Evolutionary conservation across 2,113 vertebrate genomes (phyloP).

Genomic region (Megaceryle maxima): DNA sequence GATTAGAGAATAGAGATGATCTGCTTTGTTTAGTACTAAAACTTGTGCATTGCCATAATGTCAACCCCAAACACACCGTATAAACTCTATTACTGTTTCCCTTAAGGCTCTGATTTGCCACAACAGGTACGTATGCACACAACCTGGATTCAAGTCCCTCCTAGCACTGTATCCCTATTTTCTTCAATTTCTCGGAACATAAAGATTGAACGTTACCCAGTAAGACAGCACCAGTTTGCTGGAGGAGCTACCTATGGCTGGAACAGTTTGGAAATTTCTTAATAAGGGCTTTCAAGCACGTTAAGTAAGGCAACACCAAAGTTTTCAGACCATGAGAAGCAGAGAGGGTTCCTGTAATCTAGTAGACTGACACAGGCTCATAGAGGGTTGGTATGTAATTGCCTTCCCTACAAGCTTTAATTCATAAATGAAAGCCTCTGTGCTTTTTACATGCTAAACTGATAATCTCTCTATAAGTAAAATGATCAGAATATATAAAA

Average conservation of each 20-base stretch:
- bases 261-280: background rate
- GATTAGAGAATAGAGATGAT: background rate
- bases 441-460: background rate
- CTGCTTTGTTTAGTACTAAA: background rate
- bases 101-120: background rate
- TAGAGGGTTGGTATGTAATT: background rate
- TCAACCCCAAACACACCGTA: background rate
- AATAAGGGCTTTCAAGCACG: background rate
- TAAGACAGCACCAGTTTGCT: background rate
- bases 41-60: background rate
- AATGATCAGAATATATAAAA: background rate
- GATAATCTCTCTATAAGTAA: background rate
- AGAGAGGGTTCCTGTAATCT: background rate
- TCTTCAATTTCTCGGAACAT: background rate
- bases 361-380: background rate
- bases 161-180: accelerated
- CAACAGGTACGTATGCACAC: background rate
- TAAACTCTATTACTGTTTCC: background rate
- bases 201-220: background rate
- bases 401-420: background rate
- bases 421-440: background rate
- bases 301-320: background rate
- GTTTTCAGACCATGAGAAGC: background rate
- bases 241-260: background rate
- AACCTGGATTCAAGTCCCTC: background rate